phyloP scores from a whole-genome alignment of 1,140 invertebrate species.

The Asbolus verrucosus region DNA sequence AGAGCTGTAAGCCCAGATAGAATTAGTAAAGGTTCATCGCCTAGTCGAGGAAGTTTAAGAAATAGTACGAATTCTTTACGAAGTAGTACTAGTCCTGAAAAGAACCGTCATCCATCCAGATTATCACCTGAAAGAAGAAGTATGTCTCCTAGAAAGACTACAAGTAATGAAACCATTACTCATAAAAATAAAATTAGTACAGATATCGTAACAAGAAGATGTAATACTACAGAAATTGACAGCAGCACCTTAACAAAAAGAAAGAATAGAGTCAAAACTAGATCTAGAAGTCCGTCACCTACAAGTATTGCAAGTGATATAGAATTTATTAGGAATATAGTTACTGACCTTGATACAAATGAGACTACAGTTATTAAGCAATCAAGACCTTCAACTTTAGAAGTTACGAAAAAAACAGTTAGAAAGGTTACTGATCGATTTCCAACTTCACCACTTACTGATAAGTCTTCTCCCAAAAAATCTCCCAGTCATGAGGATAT shows the following conservation, averaged over 20 bases:
- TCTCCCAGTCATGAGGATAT: background rate
- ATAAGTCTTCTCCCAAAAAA: constrained; percentile 42
- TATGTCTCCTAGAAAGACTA: constrained; percentile 54
- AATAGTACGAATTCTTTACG: constrained; percentile 67
- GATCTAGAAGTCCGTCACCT: constrained; percentile 58
- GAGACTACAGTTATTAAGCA: constrained; percentile 44
- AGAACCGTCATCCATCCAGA: constrained; percentile 60
- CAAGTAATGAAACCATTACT: constrained; percentile 57
- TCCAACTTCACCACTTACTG: constrained; percentile 51
- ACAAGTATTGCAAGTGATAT: constrained; percentile 56
- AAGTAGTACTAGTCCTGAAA: constrained; percentile 70
- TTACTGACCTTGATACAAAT: constrained; percentile 55
- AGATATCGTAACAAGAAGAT: constrained; percentile 52
- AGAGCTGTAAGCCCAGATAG: constrained; percentile 71
- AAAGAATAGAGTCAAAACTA: constrained; percentile 45
- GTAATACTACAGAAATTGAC: constrained; percentile 44
- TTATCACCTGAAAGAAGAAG: constrained; percentile 57
- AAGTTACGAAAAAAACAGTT: constrained; percentile 50
- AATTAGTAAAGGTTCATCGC: constrained; percentile 66
- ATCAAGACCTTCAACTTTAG: constrained; percentile 51
- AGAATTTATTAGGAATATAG: constrained; percentile 56
- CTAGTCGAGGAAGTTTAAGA: constrained; percentile 62
- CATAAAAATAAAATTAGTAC: constrained; percentile 62
- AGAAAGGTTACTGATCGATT: constrained; percentile 55
- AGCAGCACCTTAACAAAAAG: constrained; percentile 52